phyloP scores from a whole-genome alignment of 2,113 vertebrate species.

The Pseudorectes ferrugineus region DNA sequence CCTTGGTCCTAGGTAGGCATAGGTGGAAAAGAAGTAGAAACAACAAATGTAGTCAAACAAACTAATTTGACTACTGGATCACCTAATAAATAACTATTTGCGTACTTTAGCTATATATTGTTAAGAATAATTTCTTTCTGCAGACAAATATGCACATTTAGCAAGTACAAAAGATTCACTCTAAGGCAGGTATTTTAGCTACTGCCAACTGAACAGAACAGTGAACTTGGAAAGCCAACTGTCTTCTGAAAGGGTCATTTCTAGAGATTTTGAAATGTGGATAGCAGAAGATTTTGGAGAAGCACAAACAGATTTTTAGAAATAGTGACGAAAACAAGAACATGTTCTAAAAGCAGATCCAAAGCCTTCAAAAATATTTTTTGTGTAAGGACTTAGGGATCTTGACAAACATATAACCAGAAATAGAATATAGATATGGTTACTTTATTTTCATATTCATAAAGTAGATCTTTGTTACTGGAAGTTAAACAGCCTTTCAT shows the following conservation, averaged over 20 bases:
- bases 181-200: not conserved
- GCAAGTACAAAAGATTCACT: not conserved
- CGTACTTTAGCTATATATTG: not conserved
- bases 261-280: not conserved
- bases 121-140: not conserved
- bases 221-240: not conserved
- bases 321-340: not conserved
- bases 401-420: not conserved
- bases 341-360: not conserved
- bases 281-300: not conserved
- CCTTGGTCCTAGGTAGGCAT: not conserved
- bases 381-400: not conserved
- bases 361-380: not conserved
- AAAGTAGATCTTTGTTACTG: not conserved
- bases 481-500: not conserved
- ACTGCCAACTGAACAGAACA: not conserved
- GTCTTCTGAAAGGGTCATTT: not conserved
- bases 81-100: not conserved
- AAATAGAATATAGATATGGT: not conserved
- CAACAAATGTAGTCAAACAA: not conserved
- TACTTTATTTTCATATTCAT: not conserved
- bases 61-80: not conserved
- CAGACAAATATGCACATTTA: not conserved
- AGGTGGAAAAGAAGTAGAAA: not conserved
- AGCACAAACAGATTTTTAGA: not conserved